Evolutionary conservation across 2,888 invertebrate genomes (phyloP).

Genomic region (Hylaea fasciaria): DNA sequence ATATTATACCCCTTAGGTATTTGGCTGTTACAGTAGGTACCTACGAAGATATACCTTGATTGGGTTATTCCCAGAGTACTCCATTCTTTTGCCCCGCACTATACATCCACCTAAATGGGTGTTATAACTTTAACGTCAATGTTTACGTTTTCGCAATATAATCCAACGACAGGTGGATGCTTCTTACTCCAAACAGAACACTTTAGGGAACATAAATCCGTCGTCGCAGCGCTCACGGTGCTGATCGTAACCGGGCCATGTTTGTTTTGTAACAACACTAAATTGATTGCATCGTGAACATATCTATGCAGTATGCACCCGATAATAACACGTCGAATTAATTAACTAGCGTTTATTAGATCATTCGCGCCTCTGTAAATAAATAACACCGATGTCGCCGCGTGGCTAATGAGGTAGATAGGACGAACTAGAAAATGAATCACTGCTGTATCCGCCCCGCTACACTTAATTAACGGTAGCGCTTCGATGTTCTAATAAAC

Average conservation of each 20-base stretch:
- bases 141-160: slow-evolving; percentile 58
- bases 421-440: slow-evolving; percentile 45
- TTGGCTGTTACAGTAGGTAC: slow-evolving; percentile 13
- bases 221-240: slow-evolving; percentile 57
- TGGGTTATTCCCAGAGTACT: too few species aligned
- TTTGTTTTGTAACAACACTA: slow-evolving; percentile 66
- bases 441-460: slow-evolving; percentile 67
- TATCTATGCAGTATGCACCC: slow-evolving; percentile 47
- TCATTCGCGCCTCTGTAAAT: slow-evolving; percentile 45
- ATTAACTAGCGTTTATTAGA: slow-evolving; percentile 46
- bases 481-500: slow-evolving; percentile 60
- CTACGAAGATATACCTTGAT: slow-evolving; percentile 25
- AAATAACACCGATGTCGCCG: slow-evolving; percentile 28
- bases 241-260: slow-evolving; percentile 59
- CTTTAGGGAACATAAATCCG: slow-evolving; percentile 65
- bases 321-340: slow-evolving; percentile 47
- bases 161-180: slow-evolving; percentile 66
- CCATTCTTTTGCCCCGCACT: slow-evolving; percentile 39
- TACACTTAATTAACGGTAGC: slow-evolving; percentile 75
- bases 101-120: slow-evolving; percentile 26
- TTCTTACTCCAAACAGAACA: slow-evolving; percentile 53
- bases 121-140: slow-evolving; percentile 34
- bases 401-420: slow-evolving; percentile 42
- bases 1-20: too few species aligned
- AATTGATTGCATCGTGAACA: slow-evolving; percentile 61